phyloP scores from a whole-genome alignment of 2,113 vertebrate genomes.

The Polyodon spathula region DNA sequence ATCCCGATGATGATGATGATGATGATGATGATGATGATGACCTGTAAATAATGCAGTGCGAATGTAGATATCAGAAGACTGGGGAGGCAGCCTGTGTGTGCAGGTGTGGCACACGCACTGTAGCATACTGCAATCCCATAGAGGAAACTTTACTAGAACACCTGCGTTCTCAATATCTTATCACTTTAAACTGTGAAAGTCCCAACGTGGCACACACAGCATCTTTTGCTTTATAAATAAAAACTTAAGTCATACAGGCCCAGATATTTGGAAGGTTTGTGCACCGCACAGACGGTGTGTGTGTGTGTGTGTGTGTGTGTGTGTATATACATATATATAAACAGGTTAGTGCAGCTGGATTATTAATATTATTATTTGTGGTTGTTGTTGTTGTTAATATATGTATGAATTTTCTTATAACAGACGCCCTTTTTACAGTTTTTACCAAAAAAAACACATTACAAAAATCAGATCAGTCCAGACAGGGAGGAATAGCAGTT shows the following conservation, averaged over 20 bases:
- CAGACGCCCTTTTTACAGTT: no score
- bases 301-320: no score
- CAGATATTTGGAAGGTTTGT: slow-evolving; percentile 21
- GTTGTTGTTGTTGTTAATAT: no score
- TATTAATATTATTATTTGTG: no score
- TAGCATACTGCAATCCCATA: slow-evolving; percentile 22
- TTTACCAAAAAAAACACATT: no score
- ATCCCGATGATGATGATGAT: slow-evolving; percentile 49
- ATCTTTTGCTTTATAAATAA: slow-evolving; percentile 31
- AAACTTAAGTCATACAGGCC: slow-evolving; percentile 50
- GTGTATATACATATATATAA: no score
- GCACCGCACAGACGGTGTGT: slow-evolving; percentile 34
- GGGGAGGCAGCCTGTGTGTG: slow-evolving; percentile 28
- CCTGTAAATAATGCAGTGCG: slow-evolving; percentile 63
- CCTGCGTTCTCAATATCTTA: slow-evolving; percentile 25
- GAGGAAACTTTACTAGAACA: slow-evolving; percentile 20
- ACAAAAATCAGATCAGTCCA: no score
- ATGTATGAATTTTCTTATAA: no score
- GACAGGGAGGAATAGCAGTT: no score
- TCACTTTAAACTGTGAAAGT: slow-evolving; percentile 31
- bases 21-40: slow-evolving; percentile 39
- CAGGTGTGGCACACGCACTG: slow-evolving; percentile 45
- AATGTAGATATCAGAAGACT: slow-evolving; percentile 43
- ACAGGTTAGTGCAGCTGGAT: no score
- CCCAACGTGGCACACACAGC: slow-evolving; percentile 24